These are phyloP conservation scores for Eutolmus rufibarbis DNA, from an alignment of 2,888 invertebrate species.

Conservation along the genomic window DNA sequence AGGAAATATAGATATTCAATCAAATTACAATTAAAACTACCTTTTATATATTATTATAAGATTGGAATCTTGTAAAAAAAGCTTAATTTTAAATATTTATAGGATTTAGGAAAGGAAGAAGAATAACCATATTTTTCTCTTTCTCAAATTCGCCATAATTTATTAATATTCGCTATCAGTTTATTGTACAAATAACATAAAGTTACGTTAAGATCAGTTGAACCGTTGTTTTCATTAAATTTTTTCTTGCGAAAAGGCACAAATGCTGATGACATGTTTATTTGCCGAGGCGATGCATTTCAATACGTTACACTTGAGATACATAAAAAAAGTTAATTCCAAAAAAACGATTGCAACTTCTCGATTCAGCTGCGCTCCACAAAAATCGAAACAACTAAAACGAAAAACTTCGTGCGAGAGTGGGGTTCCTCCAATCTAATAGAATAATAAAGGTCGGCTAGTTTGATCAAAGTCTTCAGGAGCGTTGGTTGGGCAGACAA, in stretches of 20 bases:
- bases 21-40: too few relatives aligned
- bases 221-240: background rate
- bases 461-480: background rate
- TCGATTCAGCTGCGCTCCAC: background rate
- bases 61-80: too few relatives aligned
- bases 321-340: background rate
- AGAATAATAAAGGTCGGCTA: background rate
- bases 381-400: background rate
- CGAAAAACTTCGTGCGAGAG: background rate
- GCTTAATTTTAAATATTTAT: too few relatives aligned
- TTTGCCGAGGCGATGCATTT: background rate
- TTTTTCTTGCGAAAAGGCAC: conserved; percentile 24
- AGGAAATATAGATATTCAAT: too few relatives aligned
- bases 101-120: background rate
- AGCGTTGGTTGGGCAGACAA: background rate
- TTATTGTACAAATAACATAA: conserved; percentile 30
- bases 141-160: conserved; percentile 3
- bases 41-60: too few relatives aligned
- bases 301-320: background rate
- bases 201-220: conserved; percentile 20
- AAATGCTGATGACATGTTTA: conserved; percentile 20
- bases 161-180: conserved; percentile 6
- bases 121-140: background rate
- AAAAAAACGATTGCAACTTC: background rate
- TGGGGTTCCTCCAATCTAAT: background rate